phyloP scores from a whole-genome alignment of 2,113 vertebrate genomes.

The Embiotoca jacksoni region DNA sequence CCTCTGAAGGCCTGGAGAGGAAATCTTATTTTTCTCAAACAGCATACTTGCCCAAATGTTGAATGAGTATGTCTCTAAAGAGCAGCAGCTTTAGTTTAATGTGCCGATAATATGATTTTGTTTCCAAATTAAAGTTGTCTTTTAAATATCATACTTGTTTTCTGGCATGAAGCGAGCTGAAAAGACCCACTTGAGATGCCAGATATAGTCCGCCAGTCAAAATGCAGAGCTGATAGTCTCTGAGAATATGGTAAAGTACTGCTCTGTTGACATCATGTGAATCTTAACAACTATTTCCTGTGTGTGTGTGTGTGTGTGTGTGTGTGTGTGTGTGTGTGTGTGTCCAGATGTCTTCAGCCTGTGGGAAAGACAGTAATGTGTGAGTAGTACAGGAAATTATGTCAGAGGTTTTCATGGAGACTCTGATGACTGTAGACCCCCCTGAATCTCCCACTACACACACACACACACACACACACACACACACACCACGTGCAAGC shows the following conservation, averaged over 20 bases:
- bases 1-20: background rate
- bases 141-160: background rate
- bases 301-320: slow-evolving; percentile 27
- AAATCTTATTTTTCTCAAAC: background rate
- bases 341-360: slow-evolving; percentile 68
- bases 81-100: no score
- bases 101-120: background rate
- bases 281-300: slow-evolving; percentile 53
- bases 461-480: slow-evolving; percentile 15
- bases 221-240: slow-evolving; percentile 8
- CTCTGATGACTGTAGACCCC: slow-evolving; percentile 1
- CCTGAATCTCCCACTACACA: no score
- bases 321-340: slow-evolving; percentile 34
- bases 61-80: no score
- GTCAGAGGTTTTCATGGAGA: slow-evolving; percentile 57
- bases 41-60: background rate
- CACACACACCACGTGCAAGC: slow-evolving; percentile 26
- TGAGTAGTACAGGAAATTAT: slow-evolving; percentile 78
- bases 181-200: no score
- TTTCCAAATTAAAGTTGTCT: background rate
- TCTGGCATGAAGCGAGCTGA: background rate
- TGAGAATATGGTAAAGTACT: slow-evolving; percentile 21
- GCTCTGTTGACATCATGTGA: slow-evolving; percentile 48
- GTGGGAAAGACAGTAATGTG: slow-evolving; percentile 73
- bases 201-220: background rate